Percentiles rank a stretch among this genome's conserved stretches.
phyloP scores from a whole-genome alignment of 2,888 invertebrate species.

The Lordiphosa andalusiaca region DNA sequence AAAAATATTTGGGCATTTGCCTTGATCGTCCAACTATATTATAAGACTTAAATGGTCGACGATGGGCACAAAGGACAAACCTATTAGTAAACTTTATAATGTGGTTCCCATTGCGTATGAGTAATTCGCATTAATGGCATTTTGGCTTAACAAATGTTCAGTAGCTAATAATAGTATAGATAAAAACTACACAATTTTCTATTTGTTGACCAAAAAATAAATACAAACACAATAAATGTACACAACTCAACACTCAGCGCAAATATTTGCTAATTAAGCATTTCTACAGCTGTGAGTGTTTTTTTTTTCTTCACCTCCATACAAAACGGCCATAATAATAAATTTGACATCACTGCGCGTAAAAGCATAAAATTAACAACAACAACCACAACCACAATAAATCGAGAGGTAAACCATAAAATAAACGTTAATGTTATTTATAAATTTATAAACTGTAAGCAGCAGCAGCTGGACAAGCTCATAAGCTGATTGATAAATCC shows the following conservation, averaged over 20 bases:
- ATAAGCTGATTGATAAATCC: constrained; percentile 35
- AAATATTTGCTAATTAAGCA: constrained; percentile 72
- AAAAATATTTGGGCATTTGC: too few relatives aligned
- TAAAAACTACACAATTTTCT: constrained; percentile 10
- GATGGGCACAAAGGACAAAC: too few relatives aligned
- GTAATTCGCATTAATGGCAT: too few relatives aligned
- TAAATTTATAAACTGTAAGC: constrained; percentile 35
- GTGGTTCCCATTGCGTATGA: too few relatives aligned
- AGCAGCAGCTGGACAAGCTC: constrained; percentile 29
- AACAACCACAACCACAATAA: constrained; percentile 10
- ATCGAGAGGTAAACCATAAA: constrained; percentile 7
- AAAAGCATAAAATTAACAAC: constrained; percentile 54
- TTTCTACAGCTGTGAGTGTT: constrained; percentile 46
- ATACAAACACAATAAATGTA: constrained; percentile 35
- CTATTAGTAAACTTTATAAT: too few relatives aligned
- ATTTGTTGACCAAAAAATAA: not conserved
- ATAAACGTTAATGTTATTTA: constrained; percentile 22
- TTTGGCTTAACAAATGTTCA: too few relatives aligned
- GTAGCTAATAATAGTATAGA: not conserved
- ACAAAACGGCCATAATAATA: constrained; percentile 55
- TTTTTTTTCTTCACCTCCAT: constrained; percentile 23
- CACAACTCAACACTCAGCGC: constrained; percentile 35
- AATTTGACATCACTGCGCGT: constrained; percentile 68
- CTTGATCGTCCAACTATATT: too few relatives aligned
- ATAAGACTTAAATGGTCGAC: too few relatives aligned